Evolutionary conservation across 2,797 vertebrate species (phyloP), one percentile per base, ranked within the genome.

Genomic region (Poecilia gillii): DNA sequence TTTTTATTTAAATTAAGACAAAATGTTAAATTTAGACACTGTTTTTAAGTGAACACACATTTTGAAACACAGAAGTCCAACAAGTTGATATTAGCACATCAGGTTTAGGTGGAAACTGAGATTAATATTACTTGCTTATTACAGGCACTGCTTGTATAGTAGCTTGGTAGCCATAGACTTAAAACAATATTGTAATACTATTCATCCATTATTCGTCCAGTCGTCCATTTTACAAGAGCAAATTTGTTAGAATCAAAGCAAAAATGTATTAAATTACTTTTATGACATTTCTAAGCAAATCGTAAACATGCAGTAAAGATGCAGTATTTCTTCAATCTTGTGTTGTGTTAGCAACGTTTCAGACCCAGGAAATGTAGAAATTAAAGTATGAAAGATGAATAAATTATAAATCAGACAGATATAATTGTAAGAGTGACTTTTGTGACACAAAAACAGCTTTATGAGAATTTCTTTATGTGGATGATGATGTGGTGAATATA

Each of bases 21-120:
- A 14, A 57, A 57, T 14, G 11, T 57, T 28, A 13, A 4, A 28
- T 28, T 28, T 28, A 57, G 11, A 57, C 11, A 13, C n/a, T 12
- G n/a, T 57, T 57, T 57, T 57, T 13, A 57, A 57, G 55, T 57
- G 28, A 57, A 57, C n/a, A 57, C 55, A 59, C n/a, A 59, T 55
- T 55, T 53, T 53, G 7, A 25, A 25, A 7, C 51, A 7, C 51
- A 53, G 18, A 53, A 53, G 23, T 25, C 8, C 23, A 53, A 53
- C 51, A 53, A 25, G 2, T 3, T 53, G 49, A 51, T 23, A 23
- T 23, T 6, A 51, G 49, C 18, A 23, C 18, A 51, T 51, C 5
- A 51, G 51, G 23, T 53, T 25, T 23, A 53, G 18, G 51, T 23
- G 6, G 20, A 25, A 7, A 2, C 51, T 53, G 20, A 2, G 20